These are phyloP conservation scores for Myotis lucifugus DNA, from an alignment of 2,113 vertebrate species.

Conservation along the genomic window DNA sequence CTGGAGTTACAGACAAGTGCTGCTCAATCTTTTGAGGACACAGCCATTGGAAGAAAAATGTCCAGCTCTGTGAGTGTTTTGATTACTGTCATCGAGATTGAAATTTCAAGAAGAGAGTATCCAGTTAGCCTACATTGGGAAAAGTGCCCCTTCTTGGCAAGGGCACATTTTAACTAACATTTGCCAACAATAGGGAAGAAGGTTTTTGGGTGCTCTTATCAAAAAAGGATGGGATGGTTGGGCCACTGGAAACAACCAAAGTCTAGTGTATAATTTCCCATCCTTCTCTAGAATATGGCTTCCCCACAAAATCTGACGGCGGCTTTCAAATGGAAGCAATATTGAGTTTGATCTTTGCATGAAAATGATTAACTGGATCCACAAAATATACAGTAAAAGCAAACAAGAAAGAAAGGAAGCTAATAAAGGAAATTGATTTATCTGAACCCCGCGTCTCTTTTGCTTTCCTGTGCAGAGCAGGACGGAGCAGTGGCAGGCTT, in stretches of 20 bases:
- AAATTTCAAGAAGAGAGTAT: not conserved
- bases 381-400: conserved; percentile 72
- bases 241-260: not conserved
- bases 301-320: not conserved
- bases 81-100: not conserved
- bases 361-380: conserved; percentile 74
- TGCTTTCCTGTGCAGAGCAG: conserved; percentile 74
- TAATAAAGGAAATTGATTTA: conserved; percentile 86
- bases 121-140: not conserved
- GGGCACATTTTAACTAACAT: not conserved
- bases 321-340: conserved; percentile 79
- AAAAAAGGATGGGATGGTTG: not conserved
- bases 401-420: conserved; percentile 80
- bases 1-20: not conserved
- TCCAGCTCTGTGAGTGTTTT: not conserved
- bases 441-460: conserved; percentile 83
- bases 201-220: not conserved
- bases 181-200: not conserved
- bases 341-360: conserved; percentile 82
- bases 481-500: conserved; percentile 68
- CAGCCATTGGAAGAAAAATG: not conserved
- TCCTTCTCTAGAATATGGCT: not conserved
- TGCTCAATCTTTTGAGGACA: not conserved
- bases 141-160: not conserved
- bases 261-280: not conserved